Evolutionary conservation across 2,888 invertebrate species (phyloP).

Genomic region (Patella depressa): DNA sequence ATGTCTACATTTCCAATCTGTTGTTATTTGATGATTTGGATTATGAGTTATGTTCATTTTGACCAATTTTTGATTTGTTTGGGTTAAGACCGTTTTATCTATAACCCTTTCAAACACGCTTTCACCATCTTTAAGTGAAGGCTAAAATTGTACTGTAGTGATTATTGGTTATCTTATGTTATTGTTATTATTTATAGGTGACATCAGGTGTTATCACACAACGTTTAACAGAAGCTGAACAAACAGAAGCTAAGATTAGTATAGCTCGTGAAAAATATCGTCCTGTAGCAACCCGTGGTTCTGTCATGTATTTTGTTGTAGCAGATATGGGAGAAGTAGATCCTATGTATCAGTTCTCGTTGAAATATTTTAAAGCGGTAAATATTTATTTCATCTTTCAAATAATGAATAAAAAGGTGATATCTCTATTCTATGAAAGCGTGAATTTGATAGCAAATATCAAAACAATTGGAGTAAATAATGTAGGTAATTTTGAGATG

Average conservation of each 20-base stretch:
- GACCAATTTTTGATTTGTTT: no score
- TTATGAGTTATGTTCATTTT: no score
- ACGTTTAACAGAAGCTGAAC: conserved; percentile 70
- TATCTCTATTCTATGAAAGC: background rate
- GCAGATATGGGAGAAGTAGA: conserved; percentile 71
- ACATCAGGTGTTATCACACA: conserved; percentile 70
- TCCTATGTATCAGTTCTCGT: conserved; percentile 73
- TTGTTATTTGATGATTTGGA: no score
- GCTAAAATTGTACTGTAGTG: no score
- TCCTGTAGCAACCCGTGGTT: conserved; percentile 71
- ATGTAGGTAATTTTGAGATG: background rate
- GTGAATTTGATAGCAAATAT: background rate
- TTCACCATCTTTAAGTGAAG: no score
- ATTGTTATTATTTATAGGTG: conserved; percentile 52
- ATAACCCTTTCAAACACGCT: no score
- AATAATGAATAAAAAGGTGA: background rate
- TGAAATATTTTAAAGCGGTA: conserved; percentile 73
- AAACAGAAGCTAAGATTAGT: conserved; percentile 71
- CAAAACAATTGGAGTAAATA: background rate
- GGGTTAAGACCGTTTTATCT: no score
- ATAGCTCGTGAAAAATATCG: conserved; percentile 70
- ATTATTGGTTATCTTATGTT: no score
- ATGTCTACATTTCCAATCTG: no score
- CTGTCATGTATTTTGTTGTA: conserved; percentile 72
- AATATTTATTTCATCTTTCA: conserved; percentile 22